phyloP scores from a whole-genome alignment of 1,140 invertebrate species.

The Meloidogyne exigua region DNA sequence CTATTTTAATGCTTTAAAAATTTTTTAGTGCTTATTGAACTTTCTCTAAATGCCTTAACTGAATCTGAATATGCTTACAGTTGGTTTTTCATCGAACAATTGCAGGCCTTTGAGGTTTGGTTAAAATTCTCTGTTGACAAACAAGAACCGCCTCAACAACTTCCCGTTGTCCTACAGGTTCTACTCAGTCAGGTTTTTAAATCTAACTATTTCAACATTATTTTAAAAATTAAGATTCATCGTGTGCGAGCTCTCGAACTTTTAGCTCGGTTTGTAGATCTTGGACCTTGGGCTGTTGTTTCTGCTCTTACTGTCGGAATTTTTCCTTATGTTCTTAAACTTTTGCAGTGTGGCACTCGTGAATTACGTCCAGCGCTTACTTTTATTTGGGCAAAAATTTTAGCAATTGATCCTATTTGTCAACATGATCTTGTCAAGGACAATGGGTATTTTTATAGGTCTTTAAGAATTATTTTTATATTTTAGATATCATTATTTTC shows the following conservation, averaged over 20 bases:
- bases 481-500: conserved; percentile 66
- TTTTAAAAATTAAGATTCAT: conserved; percentile 68
- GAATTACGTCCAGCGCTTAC: conserved; percentile 88
- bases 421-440: conserved; percentile 92
- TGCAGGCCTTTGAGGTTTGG: conserved; percentile 97
- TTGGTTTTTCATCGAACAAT: conserved; percentile 93
- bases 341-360: conserved; percentile 82
- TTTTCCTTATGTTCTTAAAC: conserved; percentile 94
- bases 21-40: conserved; percentile 55
- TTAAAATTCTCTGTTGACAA: conserved; percentile 77
- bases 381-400: conserved; percentile 98
- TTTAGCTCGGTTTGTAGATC: conserved; percentile 87
- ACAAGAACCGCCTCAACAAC: conserved; percentile 80
- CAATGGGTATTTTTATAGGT: conserved; percentile 65
- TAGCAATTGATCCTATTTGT: conserved; percentile 83
- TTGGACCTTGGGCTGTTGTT: conserved; percentile 94
- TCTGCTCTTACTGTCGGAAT: conserved; percentile 90
- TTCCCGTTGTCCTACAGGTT: conserved; percentile 94
- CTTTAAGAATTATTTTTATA: conserved; percentile 1
- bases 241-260: conserved; percentile 87
- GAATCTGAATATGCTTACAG: conserved; percentile 70
- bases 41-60: conserved; percentile 6
- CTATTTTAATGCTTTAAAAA: neutral
- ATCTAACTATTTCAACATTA: neutral
- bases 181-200: conserved; percentile 79